Evolutionary conservation across 2,797 vertebrate species (phyloP).

Genomic region (Neoniphon sammara): DNA sequence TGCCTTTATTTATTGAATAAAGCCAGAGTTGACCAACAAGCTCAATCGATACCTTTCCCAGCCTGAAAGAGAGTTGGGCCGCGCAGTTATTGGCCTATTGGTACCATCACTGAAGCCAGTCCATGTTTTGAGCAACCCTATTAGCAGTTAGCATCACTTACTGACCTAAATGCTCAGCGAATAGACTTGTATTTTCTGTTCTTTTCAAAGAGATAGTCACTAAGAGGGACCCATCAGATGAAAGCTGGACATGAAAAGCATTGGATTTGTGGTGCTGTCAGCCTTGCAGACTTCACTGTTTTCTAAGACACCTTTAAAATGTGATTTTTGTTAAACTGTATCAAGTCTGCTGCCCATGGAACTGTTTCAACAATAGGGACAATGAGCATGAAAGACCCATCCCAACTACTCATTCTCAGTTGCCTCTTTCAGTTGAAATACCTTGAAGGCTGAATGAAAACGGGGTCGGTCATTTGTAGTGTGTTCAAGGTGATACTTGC

Average conservation of each 20-base stretch:
- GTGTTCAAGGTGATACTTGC: not conserved
- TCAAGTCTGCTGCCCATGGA: not conserved
- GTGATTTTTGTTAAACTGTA: not conserved
- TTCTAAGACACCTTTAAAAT: constrained; percentile 12
- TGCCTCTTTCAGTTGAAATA: not conserved
- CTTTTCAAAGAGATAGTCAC: not conserved
- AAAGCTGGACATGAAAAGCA: constrained; percentile 18
- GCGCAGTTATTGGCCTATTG: too few species aligned
- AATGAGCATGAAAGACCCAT: not conserved
- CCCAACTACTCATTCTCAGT: not conserved
- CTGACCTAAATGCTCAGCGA: not conserved
- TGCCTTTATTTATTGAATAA: constrained; percentile 1
- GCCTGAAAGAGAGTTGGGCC: not conserved
- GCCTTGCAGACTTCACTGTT: constrained; percentile 25
- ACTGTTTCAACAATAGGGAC: not conserved
- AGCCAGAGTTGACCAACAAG: not conserved
- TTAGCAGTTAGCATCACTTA: not conserved
- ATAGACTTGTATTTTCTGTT: not conserved
- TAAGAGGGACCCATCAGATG: not conserved
- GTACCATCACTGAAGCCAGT: too few species aligned
- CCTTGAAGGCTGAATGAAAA: not conserved
- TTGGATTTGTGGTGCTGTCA: constrained; percentile 26
- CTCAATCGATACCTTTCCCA: not conserved
- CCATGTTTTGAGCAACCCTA: not conserved
- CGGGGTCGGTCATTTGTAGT: not conserved